phyloP scores from a whole-genome alignment of 1,140 invertebrate species.

The Drosophila pachea region DNA sequence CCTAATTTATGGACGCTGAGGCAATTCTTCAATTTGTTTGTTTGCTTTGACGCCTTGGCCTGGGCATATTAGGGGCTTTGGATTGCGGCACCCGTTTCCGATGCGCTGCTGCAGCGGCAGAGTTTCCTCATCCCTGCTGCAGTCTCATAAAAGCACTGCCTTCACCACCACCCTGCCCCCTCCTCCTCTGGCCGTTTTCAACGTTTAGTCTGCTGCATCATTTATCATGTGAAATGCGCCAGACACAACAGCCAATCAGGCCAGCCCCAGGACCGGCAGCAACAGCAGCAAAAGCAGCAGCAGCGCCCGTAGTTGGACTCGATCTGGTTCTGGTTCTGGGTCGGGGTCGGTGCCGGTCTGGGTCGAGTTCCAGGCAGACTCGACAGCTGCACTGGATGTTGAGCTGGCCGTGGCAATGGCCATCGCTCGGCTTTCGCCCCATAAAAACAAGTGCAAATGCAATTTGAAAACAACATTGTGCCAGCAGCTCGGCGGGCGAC shows the following conservation, averaged over 20 bases:
- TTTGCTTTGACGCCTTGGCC: conserved; percentile 54
- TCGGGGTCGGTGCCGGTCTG: conserved; percentile 1
- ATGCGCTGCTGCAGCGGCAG: neutral
- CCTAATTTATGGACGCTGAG: conserved; percentile 53
- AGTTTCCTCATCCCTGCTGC: neutral
- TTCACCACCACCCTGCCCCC: conserved; percentile 6
- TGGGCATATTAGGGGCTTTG: conserved; percentile 49
- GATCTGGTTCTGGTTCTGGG: conserved; percentile 4
- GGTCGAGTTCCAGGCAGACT: conserved; percentile 2
- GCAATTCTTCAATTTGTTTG: conserved; percentile 68
- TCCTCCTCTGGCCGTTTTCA: conserved; percentile 30
- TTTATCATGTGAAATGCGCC: conserved; percentile 75
- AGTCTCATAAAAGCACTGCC: too few species aligned
- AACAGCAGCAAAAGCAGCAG: too few species aligned
- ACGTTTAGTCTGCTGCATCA: conserved; percentile 73
- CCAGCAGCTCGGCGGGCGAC: conserved; percentile 12
- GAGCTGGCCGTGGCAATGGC: conserved; percentile 31
- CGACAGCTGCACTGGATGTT: conserved; percentile 43
- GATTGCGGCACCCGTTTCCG: conserved; percentile 23
- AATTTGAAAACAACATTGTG: conserved; percentile 67
- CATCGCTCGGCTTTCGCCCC: conserved; percentile 30
- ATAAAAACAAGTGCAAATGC: conserved; percentile 76
- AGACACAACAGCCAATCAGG: conserved; percentile 64
- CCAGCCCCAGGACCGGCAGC: conserved; percentile 28
- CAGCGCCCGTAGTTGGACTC: conserved; percentile 11